Evolutionary conservation across 2,797 vertebrate species (phyloP).

Genomic region (Pelodytes ibericus): DNA sequence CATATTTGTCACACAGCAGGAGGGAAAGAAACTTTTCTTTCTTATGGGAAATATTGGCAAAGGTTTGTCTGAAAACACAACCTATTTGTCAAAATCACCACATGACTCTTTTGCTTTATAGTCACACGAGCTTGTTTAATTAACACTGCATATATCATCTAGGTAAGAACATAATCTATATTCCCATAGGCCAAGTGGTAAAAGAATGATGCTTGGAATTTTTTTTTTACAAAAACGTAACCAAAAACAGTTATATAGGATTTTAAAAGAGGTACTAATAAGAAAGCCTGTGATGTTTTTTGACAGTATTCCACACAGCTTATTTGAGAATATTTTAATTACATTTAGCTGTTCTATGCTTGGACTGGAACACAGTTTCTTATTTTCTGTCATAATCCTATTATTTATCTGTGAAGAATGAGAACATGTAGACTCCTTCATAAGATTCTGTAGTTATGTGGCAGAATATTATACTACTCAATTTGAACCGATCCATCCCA

Average conservation of each 20-base stretch:
- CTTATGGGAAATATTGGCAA: neutral
- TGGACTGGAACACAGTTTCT: too few relatives aligned
- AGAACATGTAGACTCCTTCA: too few relatives aligned
- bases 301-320: neutral
- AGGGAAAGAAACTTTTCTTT: neutral
- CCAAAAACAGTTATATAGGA: neutral
- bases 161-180: slow-evolving; percentile 13
- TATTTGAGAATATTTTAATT: too few relatives aligned
- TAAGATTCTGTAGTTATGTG: too few relatives aligned
- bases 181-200: slow-evolving; percentile 1
- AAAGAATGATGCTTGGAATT: neutral
- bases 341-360: too few relatives aligned
- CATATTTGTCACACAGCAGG: slow-evolving; percentile 23
- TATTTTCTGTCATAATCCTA: too few relatives aligned
- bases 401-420: too few relatives aligned
- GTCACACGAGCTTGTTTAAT: slow-evolving; percentile 7
- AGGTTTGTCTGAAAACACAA: neutral
- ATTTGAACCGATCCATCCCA: too few relatives aligned
- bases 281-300: neutral
- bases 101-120: slow-evolving; percentile 5
- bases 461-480: too few relatives aligned
- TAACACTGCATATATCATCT: neutral
- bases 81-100: slow-evolving; percentile 8
- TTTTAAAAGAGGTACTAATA: neutral
- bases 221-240: neutral